Evolutionary conservation across 2,797 vertebrate genomes (phyloP).

Genomic region (Anguilla marmorata): DNA sequence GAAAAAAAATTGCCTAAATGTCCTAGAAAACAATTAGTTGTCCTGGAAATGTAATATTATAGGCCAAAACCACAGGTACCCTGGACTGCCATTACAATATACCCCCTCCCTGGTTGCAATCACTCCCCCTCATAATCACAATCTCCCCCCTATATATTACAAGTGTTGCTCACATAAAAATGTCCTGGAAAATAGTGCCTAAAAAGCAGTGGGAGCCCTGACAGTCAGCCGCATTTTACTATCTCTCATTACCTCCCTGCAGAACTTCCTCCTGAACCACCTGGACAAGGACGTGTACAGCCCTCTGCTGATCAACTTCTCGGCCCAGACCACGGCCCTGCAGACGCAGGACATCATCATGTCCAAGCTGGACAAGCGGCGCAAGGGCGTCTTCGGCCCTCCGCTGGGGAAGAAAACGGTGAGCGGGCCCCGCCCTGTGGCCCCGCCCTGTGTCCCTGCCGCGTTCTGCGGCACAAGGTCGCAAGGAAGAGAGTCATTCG

Average conservation of each 20-base stretch:
- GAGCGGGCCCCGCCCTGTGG: constrained; percentile 25
- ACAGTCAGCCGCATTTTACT: background rate
- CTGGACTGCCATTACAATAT: too few species aligned
- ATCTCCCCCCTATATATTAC: too few species aligned
- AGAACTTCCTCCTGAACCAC: constrained; percentile 87
- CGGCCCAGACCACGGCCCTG: constrained; percentile 91
- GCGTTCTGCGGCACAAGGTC: background rate
- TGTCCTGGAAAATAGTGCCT: too few species aligned
- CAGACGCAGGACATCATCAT: constrained; percentile 92
- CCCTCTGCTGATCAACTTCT: constrained; percentile 89
- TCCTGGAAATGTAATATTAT: background rate
- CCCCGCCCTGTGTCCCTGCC: background rate
- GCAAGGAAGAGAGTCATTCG: background rate
- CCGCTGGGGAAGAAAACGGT: constrained; percentile 86
- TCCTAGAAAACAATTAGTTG: too few species aligned
- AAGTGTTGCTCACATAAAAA: background rate
- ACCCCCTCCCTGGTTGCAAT: too few species aligned
- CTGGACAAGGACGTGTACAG: constrained; percentile 84
- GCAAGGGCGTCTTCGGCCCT: constrained; percentile 86
- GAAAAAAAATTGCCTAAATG: too few species aligned
- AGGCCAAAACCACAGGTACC: too few species aligned
- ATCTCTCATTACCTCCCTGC: constrained; percentile 32
- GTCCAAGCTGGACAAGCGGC: constrained; percentile 89
- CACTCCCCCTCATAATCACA: too few species aligned
- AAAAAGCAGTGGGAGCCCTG: background rate